phyloP scores from a whole-genome alignment of 1,140 invertebrate species.

The Brachionus angularis region DNA sequence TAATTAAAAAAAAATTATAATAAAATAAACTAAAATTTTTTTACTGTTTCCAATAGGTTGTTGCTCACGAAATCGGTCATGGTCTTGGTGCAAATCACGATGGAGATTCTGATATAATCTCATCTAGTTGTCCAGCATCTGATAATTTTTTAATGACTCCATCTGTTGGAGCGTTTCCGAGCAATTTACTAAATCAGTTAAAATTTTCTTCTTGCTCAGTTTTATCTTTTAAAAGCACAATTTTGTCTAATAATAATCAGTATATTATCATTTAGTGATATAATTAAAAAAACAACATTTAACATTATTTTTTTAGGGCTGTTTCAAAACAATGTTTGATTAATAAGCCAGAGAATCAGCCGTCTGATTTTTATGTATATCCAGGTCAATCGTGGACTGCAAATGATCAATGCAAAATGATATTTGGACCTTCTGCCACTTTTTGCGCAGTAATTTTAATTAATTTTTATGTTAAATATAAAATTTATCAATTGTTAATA shows the following conservation, averaged over 20 bases:
- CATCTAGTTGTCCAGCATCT: constrained; percentile 5
- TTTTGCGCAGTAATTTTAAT: constrained; percentile 40
- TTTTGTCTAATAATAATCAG: not conserved
- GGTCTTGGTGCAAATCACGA: constrained; percentile 11
- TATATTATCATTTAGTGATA: too few relatives aligned
- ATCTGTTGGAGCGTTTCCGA: not conserved
- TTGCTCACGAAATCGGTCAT: constrained; percentile 31
- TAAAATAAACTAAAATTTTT: not conserved
- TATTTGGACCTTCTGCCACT: constrained; percentile 4
- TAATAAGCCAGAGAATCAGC: constrained; percentile 13
- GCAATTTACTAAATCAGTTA: constrained; percentile 16
- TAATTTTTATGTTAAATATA: not conserved
- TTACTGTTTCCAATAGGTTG: not conserved
- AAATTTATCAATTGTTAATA: not conserved
- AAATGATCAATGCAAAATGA: constrained; percentile 42
- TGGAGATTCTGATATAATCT: not conserved
- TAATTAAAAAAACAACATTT: too few relatives aligned
- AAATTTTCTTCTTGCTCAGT: constrained; percentile 26
- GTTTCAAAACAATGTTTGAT: not conserved
- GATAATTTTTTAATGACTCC: constrained; percentile 41
- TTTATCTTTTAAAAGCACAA: not conserved
- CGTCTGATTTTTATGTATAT: constrained; percentile 14
- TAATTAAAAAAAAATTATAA: not conserved
- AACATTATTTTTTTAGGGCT: too few relatives aligned
- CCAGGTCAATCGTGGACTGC: constrained; percentile 33